Evolutionary conservation across 2,888 invertebrate species (phyloP).

Genomic region (Nephrotoma appendiculata): DNA sequence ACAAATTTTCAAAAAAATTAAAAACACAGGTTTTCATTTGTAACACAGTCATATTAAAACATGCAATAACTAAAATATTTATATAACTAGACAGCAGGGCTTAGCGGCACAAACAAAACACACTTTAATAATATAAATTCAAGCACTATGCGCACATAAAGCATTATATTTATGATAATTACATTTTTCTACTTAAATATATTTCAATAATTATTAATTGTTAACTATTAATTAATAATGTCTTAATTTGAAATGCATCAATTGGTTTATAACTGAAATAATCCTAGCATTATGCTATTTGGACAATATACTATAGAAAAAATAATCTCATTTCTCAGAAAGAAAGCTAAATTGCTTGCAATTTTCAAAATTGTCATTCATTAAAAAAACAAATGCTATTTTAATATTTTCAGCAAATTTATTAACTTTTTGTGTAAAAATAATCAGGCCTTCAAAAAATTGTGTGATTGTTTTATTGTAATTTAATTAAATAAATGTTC

Average conservation of each 20-base stretch:
- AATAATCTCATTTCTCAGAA: not conserved
- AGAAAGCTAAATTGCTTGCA: not conserved
- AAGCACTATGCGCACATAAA: not conserved
- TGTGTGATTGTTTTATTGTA: not conserved
- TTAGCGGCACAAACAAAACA: not conserved
- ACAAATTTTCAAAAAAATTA: too few species aligned
- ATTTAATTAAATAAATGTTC: not conserved
- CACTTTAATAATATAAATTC: not conserved
- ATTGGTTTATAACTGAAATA: not conserved
- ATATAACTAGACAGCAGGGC: not conserved
- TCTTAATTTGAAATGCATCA: not conserved
- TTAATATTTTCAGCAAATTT: not conserved
- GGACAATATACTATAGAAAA: too few species aligned
- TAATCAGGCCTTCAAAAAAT: not conserved
- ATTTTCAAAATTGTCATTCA: not conserved
- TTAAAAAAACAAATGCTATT: not conserved
- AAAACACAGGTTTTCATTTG: not conserved
- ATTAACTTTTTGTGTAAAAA: not conserved
- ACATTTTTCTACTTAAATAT: not conserved
- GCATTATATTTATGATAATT: not conserved
- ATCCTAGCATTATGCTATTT: not conserved
- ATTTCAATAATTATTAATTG: not conserved
- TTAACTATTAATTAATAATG: not conserved
- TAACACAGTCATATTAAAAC: not conserved
- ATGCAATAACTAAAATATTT: not conserved